Evolutionary conservation across 2,113 vertebrate species (phyloP).

Genomic region (Fukomys damarensis): DNA sequence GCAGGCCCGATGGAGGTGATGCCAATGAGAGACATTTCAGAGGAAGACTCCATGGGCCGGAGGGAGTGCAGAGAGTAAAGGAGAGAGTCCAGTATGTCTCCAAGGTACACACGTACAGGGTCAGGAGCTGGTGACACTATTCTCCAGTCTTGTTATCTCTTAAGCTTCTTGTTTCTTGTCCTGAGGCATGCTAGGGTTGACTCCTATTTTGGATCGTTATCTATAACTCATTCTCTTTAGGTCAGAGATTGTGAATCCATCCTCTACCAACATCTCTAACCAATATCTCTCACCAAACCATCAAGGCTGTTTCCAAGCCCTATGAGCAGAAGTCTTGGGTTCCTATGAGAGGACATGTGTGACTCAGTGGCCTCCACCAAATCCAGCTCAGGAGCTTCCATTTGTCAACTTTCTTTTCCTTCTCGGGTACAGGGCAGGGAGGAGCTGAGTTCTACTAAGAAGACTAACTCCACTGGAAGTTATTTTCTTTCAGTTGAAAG

Average conservation of each 20-base stretch:
- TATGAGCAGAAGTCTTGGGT: not conserved
- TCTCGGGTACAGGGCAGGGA: no score
- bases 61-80: not conserved
- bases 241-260: not conserved
- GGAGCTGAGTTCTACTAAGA: not conserved
- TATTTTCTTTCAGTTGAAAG: not conserved
- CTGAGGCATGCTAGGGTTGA: not conserved
- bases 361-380: fast-evolving
- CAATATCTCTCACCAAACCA: not conserved
- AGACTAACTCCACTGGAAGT: not conserved
- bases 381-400: not conserved
- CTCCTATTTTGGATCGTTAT: not conserved
- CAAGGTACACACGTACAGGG: not conserved
- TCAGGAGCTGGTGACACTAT: not conserved
- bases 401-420: not conserved
- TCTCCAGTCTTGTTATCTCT: not conserved
- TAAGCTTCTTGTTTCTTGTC: not conserved
- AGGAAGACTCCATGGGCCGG: not conserved
- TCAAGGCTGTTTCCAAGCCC: not conserved
- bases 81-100: not conserved
- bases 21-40: not conserved
- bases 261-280: not conserved
- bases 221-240: not conserved
- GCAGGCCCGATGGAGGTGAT: not conserved
- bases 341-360: not conserved